Evolutionary conservation across 2,797 vertebrate species (phyloP).

Genomic region (Microhierax caerulescens): DNA sequence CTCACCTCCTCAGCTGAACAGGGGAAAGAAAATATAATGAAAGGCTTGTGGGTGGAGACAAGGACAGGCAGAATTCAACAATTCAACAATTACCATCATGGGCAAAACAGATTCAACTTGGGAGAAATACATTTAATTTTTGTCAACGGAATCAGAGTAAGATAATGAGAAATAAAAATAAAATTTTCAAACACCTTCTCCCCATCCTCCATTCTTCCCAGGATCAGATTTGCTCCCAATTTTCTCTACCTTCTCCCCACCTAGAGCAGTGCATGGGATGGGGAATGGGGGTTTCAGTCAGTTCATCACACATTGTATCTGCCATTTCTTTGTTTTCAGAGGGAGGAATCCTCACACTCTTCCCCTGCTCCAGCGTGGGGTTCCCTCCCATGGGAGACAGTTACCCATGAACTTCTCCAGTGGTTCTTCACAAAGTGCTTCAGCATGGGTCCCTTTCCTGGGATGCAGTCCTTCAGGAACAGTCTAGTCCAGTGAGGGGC

Average conservation of each 20-base stretch:
- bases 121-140: not conserved
- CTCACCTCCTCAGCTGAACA: not conserved
- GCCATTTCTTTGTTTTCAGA: not conserved
- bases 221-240: not conserved
- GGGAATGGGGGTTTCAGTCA: not conserved
- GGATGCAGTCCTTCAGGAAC: too few relatives aligned
- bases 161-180: not conserved
- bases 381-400: not conserved
- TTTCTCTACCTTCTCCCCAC: not conserved
- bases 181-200: not conserved
- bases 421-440: not conserved
- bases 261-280: accelerated
- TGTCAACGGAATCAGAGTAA: not conserved
- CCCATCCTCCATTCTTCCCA: not conserved
- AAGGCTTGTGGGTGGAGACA: not conserved
- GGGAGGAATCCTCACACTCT: not conserved
- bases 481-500: too few relatives aligned
- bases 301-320: not conserved
- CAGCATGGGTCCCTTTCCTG: accelerated
- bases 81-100: accelerated
- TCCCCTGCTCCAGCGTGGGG: not conserved
- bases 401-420: not conserved
- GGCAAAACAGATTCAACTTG: not conserved
- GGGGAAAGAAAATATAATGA: not conserved
- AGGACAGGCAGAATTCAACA: not conserved